Base-by-base conservation (phyloP, 2,113 vertebrate genomes). In the Eptesicus fuscus region DNA sequence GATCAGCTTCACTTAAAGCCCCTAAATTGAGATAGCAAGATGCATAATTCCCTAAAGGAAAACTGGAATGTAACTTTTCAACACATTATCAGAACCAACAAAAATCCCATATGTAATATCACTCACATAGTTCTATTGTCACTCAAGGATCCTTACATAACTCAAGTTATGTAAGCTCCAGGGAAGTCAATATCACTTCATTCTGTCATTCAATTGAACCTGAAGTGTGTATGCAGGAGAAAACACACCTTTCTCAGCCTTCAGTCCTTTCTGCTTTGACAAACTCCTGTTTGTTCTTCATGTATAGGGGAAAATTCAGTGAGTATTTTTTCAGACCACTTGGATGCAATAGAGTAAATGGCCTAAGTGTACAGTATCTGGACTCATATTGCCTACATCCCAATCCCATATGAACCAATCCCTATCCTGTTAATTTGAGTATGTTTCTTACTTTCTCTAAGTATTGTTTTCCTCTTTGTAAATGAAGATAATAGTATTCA, bases 401-500 rank as follows among this genome's bases (percentile, higher is more conserved):
- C 16, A 74, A 87, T 74, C 16, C 28, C 32, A 95, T 5, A 79
- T n/a, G 30, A 2, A 40, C 16, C 90, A 86, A 65, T 91, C 53
- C 93, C 30, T 61, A 78, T 2, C 25, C 22, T 70, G n/a, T 63
- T 95, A 78, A 89, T 71, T 78, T 91, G 40, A 13, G 7, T 22
- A 59, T 53, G 17, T 93, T 83, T 88, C 37, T 95, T 89, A 69
- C 22, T 32, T 95, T 73, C 20, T 73, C 61, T 73, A 91, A 77
- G 30, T 35, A 7, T 73, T 47, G 30, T 84, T 92, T 91, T 44
- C 35, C 23, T 79, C n/a, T 70, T 23, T 88, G 3, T 79, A 65
- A 80, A 90, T 59, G 61, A 94, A 92, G 30, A 80, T 61, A 92
- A 86, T 20, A 92, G 30, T 44, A 77, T 49, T 83, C 47, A 87